phyloP scores from a whole-genome alignment of 2,113 vertebrate genomes.

The human (Homo sapiens) region GRCh38 chr16:78311001-78311500 shows the following conservation, averaged over 20 bases:
- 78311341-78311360: background rate
- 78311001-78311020: background rate
- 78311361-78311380: background rate
- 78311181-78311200: background rate
- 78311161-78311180: background rate
- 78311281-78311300: background rate
- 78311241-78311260: background rate
- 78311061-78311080: background rate
- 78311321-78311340: background rate
- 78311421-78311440: background rate
- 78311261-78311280: background rate
- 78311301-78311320: conserved; percentile 45
- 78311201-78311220: background rate
- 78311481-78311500: background rate
- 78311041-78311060: background rate
- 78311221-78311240: background rate
- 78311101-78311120: background rate
- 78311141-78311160: background rate
- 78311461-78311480: background rate
- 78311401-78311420: conserved; percentile 5
- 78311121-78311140: background rate
- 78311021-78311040: background rate
- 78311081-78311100: background rate
- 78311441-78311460: background rate
- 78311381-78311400: background rate